Evolutionary conservation across 2,797 vertebrate species (phyloP).

Genomic region (Linurgus olivaceus): DNA sequence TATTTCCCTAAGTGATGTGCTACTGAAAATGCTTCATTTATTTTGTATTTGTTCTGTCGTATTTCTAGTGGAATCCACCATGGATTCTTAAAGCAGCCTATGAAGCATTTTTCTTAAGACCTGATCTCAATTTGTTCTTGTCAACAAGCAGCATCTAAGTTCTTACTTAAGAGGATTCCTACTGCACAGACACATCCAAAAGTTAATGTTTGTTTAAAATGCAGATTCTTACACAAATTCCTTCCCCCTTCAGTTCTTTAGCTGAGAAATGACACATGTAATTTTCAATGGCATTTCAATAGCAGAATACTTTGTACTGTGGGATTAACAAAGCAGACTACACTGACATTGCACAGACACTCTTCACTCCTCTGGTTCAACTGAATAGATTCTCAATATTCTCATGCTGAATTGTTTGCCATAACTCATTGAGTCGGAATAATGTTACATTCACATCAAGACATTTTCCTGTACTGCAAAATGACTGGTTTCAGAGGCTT

Average conservation of each 20-base stretch:
- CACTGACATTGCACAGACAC: not conserved
- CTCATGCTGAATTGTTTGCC: not conserved
- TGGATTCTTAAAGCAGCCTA: not conserved
- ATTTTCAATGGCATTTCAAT: not conserved
- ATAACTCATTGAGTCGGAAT: not conserved
- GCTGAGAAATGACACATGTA: not conserved
- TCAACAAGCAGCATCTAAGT: not conserved
- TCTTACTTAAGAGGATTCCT: not conserved
- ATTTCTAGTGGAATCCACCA: not conserved
- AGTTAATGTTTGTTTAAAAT: not conserved
- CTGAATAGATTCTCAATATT: not conserved
- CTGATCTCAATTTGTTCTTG: not conserved
- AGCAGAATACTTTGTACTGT: not conserved
- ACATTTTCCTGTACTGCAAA: not conserved
- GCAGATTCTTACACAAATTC: not conserved
- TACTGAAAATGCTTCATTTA: not conserved
- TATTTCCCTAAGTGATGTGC: not conserved
- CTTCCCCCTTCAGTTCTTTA: not conserved
- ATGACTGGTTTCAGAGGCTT: not conserved
- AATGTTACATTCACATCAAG: not conserved
- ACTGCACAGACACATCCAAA: not conserved
- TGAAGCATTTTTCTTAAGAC: not conserved
- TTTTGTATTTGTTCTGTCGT: not conserved
- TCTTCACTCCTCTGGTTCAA: not conserved
- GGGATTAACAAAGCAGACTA: not conserved